phyloP scores from a whole-genome alignment of 1,140 invertebrate genomes.

The Drosophila lacteicornis region DNA sequence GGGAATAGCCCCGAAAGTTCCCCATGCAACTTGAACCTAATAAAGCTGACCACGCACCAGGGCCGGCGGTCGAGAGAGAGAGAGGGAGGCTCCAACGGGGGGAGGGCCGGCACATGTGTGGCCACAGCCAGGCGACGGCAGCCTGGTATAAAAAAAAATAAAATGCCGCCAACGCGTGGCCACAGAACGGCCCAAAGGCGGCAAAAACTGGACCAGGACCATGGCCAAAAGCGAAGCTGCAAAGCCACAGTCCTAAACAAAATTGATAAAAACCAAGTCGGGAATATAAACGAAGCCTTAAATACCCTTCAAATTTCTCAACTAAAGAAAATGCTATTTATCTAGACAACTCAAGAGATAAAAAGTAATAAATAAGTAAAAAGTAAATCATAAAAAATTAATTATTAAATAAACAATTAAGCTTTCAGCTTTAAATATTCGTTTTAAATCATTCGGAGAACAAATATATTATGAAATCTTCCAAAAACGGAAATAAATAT shows the following conservation, averaged over 20 bases:
- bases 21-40: slow-evolving; percentile 63
- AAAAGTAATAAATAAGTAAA: no score
- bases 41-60: slow-evolving; percentile 68
- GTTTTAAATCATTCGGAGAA: neutral
- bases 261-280: slow-evolving; percentile 57
- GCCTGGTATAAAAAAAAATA: neutral
- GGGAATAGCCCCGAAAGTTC: slow-evolving; percentile 56
- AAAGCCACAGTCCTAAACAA: slow-evolving; percentile 66
- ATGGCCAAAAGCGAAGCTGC: slow-evolving; percentile 31
- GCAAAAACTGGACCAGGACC: slow-evolving; percentile 37
- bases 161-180: slow-evolving; percentile 66
- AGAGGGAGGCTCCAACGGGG: neutral
- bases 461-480: no score
- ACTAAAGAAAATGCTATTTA: no score
- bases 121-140: slow-evolving; percentile 15
- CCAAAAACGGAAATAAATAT: no score
- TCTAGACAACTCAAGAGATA: no score
- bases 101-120: slow-evolving; percentile 41
- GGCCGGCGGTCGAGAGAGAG: neutral
- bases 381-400: neutral
- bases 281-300: neutral
- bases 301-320: neutral
- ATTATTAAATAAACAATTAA: no score
- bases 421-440: neutral
- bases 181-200: slow-evolving; percentile 45